Percentiles rank a stretch among this genome's conserved stretches.
phyloP scores from a whole-genome alignment of 2,113 vertebrate species.

The Eupsittula cactorum region DNA sequence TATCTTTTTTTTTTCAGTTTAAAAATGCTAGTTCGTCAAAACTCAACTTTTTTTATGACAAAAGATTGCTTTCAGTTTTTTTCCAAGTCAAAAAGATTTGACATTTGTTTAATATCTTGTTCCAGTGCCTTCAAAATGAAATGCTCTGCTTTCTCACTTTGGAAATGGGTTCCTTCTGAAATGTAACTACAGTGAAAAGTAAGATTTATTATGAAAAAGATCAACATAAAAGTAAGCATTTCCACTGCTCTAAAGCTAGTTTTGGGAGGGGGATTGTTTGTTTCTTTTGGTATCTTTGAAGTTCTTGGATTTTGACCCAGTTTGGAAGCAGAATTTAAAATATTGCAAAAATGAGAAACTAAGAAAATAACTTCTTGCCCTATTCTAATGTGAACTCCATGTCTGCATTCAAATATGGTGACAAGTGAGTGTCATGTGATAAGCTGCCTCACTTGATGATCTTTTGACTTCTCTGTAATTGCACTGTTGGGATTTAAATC shows the following conservation, averaged over 20 bases:
- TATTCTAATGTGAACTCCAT: background rate
- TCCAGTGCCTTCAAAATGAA: background rate
- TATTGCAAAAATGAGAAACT: background rate
- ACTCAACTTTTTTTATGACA: background rate
- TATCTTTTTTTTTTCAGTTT: background rate
- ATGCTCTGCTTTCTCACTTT: background rate
- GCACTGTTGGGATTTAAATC: background rate
- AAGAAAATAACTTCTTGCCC: background rate
- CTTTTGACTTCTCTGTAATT: background rate
- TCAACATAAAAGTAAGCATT: background rate
- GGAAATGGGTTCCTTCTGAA: background rate
- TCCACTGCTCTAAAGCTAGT: background rate
- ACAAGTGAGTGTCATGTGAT: background rate
- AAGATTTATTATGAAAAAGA: background rate
- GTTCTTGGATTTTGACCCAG: background rate
- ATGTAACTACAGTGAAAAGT: background rate
- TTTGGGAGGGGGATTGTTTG: accelerated
- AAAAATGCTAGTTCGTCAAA: background rate
- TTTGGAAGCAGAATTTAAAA: background rate
- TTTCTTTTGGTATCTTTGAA: background rate
- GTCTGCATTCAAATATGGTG: background rate
- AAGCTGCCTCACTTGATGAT: background rate
- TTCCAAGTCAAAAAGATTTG: background rate
- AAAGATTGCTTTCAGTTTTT: background rate
- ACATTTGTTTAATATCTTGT: conserved; percentile 13